These are phyloP conservation scores for Pelmatolapia mariae DNA, from an alignment of 2,113 vertebrate genomes.

Conservation along the genomic window DNA sequence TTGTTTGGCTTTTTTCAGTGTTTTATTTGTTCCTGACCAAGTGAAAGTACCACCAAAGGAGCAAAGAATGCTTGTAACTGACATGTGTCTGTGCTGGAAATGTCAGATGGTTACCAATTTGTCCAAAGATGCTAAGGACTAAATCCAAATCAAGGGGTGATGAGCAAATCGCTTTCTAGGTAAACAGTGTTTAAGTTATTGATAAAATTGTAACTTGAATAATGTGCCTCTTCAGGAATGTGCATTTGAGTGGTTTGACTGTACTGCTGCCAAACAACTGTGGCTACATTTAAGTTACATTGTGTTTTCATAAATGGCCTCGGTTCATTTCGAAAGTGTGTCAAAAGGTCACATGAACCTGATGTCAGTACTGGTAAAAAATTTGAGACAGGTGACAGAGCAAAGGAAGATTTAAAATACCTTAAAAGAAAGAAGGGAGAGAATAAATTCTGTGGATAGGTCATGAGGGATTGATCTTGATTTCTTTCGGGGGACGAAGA, in stretches of 20 bases:
- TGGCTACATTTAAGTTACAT: neutral
- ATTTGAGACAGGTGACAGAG: neutral
- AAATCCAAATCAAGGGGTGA: neutral
- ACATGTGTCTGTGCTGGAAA: neutral
- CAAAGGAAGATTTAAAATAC: neutral
- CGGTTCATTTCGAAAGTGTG: neutral
- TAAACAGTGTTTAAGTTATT: neutral
- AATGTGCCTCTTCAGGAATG: neutral
- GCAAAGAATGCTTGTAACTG: neutral
- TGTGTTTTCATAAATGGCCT: neutral
- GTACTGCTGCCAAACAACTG: neutral
- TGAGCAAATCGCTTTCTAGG: rapidly evolving
- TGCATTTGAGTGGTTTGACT: neutral
- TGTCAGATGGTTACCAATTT: neutral
- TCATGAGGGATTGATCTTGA: neutral
- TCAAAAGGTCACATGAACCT: neutral
- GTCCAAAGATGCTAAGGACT: neutral
- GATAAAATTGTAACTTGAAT: neutral
- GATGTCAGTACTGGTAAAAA: neutral
- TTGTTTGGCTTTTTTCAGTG: neutral
- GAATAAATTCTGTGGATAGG: neutral
- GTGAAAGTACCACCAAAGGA: neutral
- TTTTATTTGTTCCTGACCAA: neutral
- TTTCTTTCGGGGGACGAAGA: neutral
- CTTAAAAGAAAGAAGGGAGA: neutral